A percentile compares a stretch with the other conserved stretches of the same genome.
These are phyloP conservation scores for Dynastes hyllus DNA, from an alignment of 2,888 invertebrate genomes.

Conservation along the genomic window DNA sequence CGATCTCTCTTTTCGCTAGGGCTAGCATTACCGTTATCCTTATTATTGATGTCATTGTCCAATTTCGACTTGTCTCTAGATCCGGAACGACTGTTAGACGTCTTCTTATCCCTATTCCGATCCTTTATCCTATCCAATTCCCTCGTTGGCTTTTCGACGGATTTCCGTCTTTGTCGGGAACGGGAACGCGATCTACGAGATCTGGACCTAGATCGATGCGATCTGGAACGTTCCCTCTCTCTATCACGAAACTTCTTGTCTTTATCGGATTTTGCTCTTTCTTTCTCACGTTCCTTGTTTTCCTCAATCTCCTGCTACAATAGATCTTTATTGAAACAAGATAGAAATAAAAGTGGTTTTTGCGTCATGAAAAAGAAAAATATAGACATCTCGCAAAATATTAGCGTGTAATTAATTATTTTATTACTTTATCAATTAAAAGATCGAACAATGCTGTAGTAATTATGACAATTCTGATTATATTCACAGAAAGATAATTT, in stretches of 20 bases:
- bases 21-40: constrained; percentile 69
- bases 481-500: too few species aligned
- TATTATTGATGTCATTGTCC: constrained; percentile 63
- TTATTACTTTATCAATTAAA: too few species aligned
- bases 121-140: constrained; percentile 60
- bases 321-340: constrained; percentile 50
- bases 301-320: constrained; percentile 71
- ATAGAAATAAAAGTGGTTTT: constrained; percentile 46
- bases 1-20: constrained; percentile 59
- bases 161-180: constrained; percentile 60
- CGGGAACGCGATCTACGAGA: constrained; percentile 63
- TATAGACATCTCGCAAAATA: too few species aligned
- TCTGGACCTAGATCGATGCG: constrained; percentile 62
- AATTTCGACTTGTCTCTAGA: constrained; percentile 62
- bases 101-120: constrained; percentile 56
- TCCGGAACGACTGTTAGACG: constrained; percentile 58
- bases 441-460: too few species aligned
- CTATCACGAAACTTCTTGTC: constrained; percentile 72
- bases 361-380: constrained; percentile 31
- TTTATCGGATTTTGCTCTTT: constrained; percentile 69
- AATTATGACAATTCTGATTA: too few species aligned
- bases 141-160: constrained; percentile 58
- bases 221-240: constrained; percentile 66
- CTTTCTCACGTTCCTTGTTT: constrained; percentile 70
- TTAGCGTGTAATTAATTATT: too few species aligned